Evolutionary conservation across 30 jellyfish, hydroid and myxozoan species (phyloP), one percentile per base, ranked within the genome.

Genomic region (Turritopsis rubra): DNA sequence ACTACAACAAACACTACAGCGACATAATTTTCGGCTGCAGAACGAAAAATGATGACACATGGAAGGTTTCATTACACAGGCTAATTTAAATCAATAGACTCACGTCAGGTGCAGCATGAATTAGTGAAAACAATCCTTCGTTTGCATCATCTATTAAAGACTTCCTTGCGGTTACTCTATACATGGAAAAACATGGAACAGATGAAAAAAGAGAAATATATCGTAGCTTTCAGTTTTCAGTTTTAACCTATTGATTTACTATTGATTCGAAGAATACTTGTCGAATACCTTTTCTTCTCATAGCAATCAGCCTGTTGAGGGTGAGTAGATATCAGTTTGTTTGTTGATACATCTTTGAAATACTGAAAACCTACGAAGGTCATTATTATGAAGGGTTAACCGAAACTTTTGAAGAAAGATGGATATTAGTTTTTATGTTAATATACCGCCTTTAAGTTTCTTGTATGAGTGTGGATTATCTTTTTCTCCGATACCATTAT

Each of bases 111-210:
- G 27, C 86, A 28, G 84, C 88, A 27, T 92, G 86, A 27, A 80
- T 73, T 65, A 66, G 79, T 18, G 96, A 81, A 84, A 92, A 92
- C 30, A 92, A 73, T 23, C 98, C 98, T 84, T 92, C 98, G 13
- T 90, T 93, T 25, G 98, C 98, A 81, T 83, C 88, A 1, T 80
- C 52, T 60, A 87, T 88, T 9, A 52, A 24, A 29, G 98, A 92
- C 80, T 72, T 29, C 16, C 81, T 88, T 7, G 75, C 98, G 28
- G 76, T 85, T 5, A 87, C 85, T 80, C 98, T 92, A 78, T 17
- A 87, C 72, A 73, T 93, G 79, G 83, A 30, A 82, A 1, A 1
- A n/a, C n/a, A n/a, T n/a, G n/a, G n/a, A n/a, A n/a, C n/a, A n/a
- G n/a, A n/a, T n/a, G n/a, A n/a, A n/a, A n/a, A n/a, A n/a, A n/a